phyloP scores from a whole-genome alignment of 1,140 invertebrate genomes.

The Phthorimaea operculella region DNA sequence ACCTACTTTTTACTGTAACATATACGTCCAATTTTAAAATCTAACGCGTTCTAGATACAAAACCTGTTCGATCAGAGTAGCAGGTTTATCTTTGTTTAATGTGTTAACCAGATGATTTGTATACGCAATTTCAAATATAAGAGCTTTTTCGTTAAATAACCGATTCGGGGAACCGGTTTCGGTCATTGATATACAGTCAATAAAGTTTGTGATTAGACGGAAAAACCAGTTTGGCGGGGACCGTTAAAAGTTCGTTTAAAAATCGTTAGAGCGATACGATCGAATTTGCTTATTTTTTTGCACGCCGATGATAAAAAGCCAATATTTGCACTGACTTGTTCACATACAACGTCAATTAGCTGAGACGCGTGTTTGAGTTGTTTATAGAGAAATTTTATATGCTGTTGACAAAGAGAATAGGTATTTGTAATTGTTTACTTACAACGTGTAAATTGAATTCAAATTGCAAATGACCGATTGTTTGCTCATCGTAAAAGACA shows the following conservation, averaged over 20 bases:
- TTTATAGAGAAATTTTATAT: too few relatives aligned
- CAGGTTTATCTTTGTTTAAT: slow-evolving; percentile 11
- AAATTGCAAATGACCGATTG: too few relatives aligned
- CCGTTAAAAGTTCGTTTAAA: slow-evolving; percentile 39
- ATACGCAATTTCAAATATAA: slow-evolving; percentile 20
- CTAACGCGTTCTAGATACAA: slow-evolving; percentile 23
- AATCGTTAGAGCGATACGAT: slow-evolving; percentile 13
- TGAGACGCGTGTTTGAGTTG: too few relatives aligned
- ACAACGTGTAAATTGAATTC: too few relatives aligned
- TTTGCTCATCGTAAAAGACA: too few relatives aligned
- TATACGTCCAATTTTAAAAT: slow-evolving; percentile 21
- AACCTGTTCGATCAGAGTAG: slow-evolving; percentile 19
- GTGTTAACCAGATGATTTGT: slow-evolving; percentile 25
- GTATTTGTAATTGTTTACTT: too few relatives aligned
- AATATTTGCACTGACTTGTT: slow-evolving; percentile 16
- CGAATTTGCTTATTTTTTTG: slow-evolving; percentile 17
- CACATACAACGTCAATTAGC: too few relatives aligned
- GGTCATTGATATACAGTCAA: slow-evolving; percentile 30
- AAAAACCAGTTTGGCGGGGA: slow-evolving; percentile 29
- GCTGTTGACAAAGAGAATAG: too few relatives aligned
- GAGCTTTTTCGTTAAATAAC: slow-evolving; percentile 16
- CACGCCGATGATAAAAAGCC: slow-evolving; percentile 22
- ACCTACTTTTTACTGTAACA: slow-evolving; percentile 24
- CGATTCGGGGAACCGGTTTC: slow-evolving; percentile 24
- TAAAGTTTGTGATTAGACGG: slow-evolving; percentile 20